phyloP scores from a whole-genome alignment of 2,797 vertebrate genomes.

The Scarus forsteni region DNA sequence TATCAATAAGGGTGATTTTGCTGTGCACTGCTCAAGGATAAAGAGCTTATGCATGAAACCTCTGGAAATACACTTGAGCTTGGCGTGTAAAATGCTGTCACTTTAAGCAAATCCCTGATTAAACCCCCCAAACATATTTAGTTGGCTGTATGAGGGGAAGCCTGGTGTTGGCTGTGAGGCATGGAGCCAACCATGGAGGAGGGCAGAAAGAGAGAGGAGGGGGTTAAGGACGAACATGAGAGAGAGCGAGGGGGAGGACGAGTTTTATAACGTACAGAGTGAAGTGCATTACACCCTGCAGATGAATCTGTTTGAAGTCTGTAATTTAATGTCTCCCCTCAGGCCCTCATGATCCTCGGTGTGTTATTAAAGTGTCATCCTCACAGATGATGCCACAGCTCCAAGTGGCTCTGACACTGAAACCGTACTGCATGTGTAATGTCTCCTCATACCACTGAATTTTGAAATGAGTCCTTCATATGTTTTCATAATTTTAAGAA shows the following conservation, averaged over 20 bases:
- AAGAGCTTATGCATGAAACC: constrained; percentile 79
- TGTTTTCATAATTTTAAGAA: neutral
- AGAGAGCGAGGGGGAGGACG: neutral
- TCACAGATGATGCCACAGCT: constrained; percentile 41
- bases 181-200: constrained; percentile 41
- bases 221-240: neutral
- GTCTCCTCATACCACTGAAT: neutral
- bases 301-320: constrained; percentile 59
- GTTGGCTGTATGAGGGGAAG: constrained; percentile 64
- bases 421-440: constrained; percentile 14
- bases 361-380: constrained; percentile 27
- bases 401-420: constrained; percentile 11
- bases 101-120: constrained; percentile 76
- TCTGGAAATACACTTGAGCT: constrained; percentile 72
- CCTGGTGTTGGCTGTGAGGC: constrained; percentile 51
- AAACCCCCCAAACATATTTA: constrained; percentile 68
- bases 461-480: constrained; percentile 18
- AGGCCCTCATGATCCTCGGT: constrained; percentile 29
- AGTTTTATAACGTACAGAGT: constrained; percentile 29
- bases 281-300: constrained; percentile 28
- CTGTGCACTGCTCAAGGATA: constrained; percentile 69
- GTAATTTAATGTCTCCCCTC: constrained; percentile 29
- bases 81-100: constrained; percentile 68
- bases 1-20: constrained; percentile 76
- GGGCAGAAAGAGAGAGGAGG: constrained; percentile 30